Evolutionary conservation across 2,888 invertebrate genomes (phyloP), one percentile per base, ranked within the genome.

Genomic region (Netelia melanura): DNA sequence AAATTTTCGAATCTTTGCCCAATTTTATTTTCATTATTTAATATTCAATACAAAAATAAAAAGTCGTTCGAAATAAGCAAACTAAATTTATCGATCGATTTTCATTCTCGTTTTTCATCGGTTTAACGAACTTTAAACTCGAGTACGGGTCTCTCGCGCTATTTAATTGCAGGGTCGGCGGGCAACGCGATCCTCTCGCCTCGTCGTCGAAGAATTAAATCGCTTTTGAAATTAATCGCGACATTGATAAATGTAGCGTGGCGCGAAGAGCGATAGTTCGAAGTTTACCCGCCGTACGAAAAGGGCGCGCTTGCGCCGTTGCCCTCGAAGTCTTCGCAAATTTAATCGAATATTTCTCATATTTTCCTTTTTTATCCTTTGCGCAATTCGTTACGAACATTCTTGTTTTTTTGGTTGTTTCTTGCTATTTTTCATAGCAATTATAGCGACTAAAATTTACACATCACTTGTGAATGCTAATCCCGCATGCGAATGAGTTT

Each of bases 161-260:
- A 48, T 48, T 48, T 48, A 48, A 48, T 48, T 48, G 14, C 3
- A 48, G 48, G 38, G 38, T 38, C 38, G 38, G 6, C 38, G 38
- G 0, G 38, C 8, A 6, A 38, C 38, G 38, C 38, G 38, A 38
- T 38, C 38, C 38, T 38, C 38, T 1, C 38, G 38, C 38, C 6
- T 38, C 38, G 38, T 38, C 38, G 38, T 38, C 38, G 38, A 48
- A 48, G 80, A 83, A 74, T 79, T 79, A 71, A 75, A 79, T 79
- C 68, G 56, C 43, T 75, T 86, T 88, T 83, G 84, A 88, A 89
- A 91, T 91, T 89, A 91, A 89, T 88, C 85, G 54, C 79, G 90
- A 91, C 91, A 89, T 88, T 91, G 91, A 91, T 89, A 88, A 89
- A 91, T 91, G 84, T 88, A 86, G 5, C 83, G 77, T 68, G 58